Conservation (phyloP, 2,113 vertebrate species). For the Aptenodytes forsteri region DNA sequence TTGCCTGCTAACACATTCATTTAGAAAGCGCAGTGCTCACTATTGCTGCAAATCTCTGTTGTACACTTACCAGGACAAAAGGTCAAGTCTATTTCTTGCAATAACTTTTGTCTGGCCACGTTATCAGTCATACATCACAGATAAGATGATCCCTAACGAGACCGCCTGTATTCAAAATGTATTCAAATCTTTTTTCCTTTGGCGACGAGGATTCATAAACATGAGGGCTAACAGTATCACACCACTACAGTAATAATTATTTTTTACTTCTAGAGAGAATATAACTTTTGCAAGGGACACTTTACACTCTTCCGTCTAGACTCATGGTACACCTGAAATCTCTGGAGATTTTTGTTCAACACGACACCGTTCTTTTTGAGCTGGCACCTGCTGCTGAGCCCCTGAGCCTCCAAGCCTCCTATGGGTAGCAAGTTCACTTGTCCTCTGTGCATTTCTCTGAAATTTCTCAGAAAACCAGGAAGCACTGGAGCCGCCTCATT, state of each 20-base stretch:
- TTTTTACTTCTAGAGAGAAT: background rate
- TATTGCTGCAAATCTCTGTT: conserved; percentile 21
- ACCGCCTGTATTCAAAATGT: background rate
- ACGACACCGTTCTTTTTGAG: rapidly evolving
- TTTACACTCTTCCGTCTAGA: background rate
- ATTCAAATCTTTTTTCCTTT: background rate
- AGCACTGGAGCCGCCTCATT: background rate
- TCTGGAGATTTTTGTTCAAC: background rate
- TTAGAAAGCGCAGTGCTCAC: background rate
- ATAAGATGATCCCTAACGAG: background rate
- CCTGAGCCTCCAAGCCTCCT: background rate
- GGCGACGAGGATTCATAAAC: background rate
- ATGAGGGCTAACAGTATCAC: background rate
- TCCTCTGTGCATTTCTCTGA: background rate
- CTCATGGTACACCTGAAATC: background rate
- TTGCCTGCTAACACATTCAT: conserved; percentile 36
- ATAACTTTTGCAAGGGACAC: rapidly evolving
- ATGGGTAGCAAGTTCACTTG: rapidly evolving
- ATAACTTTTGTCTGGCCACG: conserved; percentile 45
- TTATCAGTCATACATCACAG: conserved; percentile 18
- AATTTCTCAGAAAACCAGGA: background rate
- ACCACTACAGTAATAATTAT: background rate
- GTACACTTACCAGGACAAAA: background rate
- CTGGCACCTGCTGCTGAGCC: background rate
- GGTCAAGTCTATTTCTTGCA: conserved; percentile 56